A percentile compares a stretch with the other conserved stretches of the same genome.
Evolutionary conservation across 92 coral and sea anemone species (phyloP).

Genomic region (Epizoanthus ramosus): DNA sequence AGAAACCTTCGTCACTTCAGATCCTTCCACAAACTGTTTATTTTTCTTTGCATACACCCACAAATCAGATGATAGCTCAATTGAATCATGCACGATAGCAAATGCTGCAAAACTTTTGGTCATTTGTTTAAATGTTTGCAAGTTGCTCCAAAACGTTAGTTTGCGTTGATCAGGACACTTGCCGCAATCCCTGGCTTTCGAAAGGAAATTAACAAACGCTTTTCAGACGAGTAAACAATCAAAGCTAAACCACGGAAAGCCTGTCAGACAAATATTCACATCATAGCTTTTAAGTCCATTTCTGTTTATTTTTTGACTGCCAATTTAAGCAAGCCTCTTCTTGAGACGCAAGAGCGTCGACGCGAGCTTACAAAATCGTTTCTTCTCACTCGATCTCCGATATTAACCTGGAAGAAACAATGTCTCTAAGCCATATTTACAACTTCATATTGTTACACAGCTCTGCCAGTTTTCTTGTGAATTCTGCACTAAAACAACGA

Average conservation of each 20-base stretch:
- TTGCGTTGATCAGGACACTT: not conserved
- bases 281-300: not conserved
- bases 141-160: not conserved
- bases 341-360: not conserved
- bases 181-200: not conserved
- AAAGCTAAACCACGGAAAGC: not conserved
- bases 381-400: not conserved
- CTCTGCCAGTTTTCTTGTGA: not conserved
- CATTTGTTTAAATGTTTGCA: constrained; percentile 7
- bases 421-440: not conserved
- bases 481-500: not conserved
- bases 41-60: constrained; percentile 34
- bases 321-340: constrained; percentile 14
- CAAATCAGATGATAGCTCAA: constrained; percentile 6
- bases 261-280: constrained; percentile 38
- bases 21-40: constrained; percentile 36
- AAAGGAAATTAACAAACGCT: not conserved
- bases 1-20: constrained; percentile 11
- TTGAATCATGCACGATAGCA: not conserved
- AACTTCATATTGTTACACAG: not conserved
- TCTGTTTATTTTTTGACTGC: constrained; percentile 19
- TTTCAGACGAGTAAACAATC: constrained; percentile 1
- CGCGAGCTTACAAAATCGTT: not conserved
- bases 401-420: not conserved
- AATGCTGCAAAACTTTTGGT: not conserved